Evolutionary conservation across 2,113 vertebrate genomes (phyloP).

Genomic region (Lampris incognitus): DNA sequence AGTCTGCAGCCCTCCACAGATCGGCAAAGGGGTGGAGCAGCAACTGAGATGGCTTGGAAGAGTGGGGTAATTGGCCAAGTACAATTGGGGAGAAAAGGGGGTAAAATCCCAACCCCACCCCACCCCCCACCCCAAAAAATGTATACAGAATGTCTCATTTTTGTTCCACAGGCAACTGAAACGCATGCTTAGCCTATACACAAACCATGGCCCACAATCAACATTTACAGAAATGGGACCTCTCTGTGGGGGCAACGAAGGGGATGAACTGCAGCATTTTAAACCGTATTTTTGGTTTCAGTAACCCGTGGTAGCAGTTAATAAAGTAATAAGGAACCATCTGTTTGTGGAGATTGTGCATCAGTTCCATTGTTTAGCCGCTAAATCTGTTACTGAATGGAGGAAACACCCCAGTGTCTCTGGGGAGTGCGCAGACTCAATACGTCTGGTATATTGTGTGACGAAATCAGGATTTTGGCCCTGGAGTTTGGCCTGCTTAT

Average conservation of each 20-base stretch:
- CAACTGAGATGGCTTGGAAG: too few species aligned
- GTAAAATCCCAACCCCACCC: too few species aligned
- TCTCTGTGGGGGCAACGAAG: background rate
- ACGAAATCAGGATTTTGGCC: constrained; percentile 25
- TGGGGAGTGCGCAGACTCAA: constrained; percentile 39
- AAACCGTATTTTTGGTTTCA: constrained; percentile 19
- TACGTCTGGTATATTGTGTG: constrained; percentile 25
- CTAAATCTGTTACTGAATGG: constrained; percentile 43
- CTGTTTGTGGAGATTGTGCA: constrained; percentile 33
- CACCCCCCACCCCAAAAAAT: too few species aligned
- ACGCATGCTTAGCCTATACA: constrained; percentile 17
- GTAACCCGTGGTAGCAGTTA: constrained; percentile 24
- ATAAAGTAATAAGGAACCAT: constrained; percentile 45
- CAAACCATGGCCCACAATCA: constrained; percentile 26
- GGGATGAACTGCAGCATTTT: background rate
- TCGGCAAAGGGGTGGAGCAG: too few species aligned
- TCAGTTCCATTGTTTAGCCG: constrained; percentile 40
- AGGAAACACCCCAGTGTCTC: constrained; percentile 28
- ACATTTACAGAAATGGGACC: constrained; percentile 31
- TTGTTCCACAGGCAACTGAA: background rate
- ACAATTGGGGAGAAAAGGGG: too few species aligned
- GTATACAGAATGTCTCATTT: constrained; percentile 13
- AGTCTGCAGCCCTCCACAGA: too few species aligned
- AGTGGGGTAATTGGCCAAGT: too few species aligned
- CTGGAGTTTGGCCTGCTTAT: constrained; percentile 50